These are phyloP conservation scores for Takifugu bimaculatus DNA, from an alignment of 2,113 vertebrate genomes.

Conservation along the genomic window DNA sequence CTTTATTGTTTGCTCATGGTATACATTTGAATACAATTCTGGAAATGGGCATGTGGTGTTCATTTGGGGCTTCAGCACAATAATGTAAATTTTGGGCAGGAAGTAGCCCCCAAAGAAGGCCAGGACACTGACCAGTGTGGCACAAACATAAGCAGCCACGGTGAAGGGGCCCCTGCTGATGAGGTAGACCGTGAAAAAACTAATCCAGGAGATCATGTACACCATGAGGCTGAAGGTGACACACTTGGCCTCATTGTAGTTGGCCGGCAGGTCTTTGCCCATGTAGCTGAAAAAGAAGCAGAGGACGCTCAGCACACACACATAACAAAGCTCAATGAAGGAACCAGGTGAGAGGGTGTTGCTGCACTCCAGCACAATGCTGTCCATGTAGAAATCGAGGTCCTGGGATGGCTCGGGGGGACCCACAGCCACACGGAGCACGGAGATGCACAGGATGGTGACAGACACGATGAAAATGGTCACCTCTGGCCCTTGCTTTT, in stretches of 20 bases:
- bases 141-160: conserved; percentile 67
- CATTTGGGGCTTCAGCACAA: conserved; percentile 70
- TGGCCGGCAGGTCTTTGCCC: conserved; percentile 83
- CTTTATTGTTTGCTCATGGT: conserved; percentile 72
- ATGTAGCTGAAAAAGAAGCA: conserved; percentile 81
- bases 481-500: conserved; percentile 71
- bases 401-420: conserved; percentile 43
- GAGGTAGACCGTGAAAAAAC: conserved; percentile 76
- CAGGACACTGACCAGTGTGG: conserved; percentile 69
- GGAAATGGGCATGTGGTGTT: conserved; percentile 75
- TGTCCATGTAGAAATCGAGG: conserved; percentile 64
- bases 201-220: conserved; percentile 77
- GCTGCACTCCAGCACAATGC: conserved; percentile 75
- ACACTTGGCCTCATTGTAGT: conserved; percentile 84
- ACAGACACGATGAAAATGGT: conserved; percentile 60
- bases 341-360: conserved; percentile 58
- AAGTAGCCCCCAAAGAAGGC: conserved; percentile 74
- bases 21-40: conserved; percentile 81
- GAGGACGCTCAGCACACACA: conserved; percentile 64
- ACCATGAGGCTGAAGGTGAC: conserved; percentile 79
- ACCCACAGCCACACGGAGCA: conserved; percentile 38
- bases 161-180: conserved; percentile 66
- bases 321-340: conserved; percentile 53
- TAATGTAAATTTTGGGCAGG: conserved; percentile 76
- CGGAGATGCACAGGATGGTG: conserved; percentile 43